These are phyloP conservation scores for Channa maculata DNA, from an alignment of 2,113 vertebrate species.

Conservation along the genomic window DNA sequence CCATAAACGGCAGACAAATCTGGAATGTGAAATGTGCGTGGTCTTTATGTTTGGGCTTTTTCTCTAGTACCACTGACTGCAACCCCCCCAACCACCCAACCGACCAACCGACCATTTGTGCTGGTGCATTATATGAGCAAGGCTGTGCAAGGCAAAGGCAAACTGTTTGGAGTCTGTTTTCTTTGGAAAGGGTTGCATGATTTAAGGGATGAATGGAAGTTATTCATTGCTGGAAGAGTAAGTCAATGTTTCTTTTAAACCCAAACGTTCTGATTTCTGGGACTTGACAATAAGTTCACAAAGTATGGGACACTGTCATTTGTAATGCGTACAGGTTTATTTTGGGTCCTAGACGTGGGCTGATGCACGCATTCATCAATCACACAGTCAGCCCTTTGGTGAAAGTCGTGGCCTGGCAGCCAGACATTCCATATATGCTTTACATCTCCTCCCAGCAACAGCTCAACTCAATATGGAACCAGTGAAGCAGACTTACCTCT, in stretches of 20 bases:
- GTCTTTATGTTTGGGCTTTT: slow-evolving; percentile 41
- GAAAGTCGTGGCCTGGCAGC: slow-evolving; percentile 26
- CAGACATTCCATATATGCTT: slow-evolving; percentile 62
- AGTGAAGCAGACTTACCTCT: slow-evolving; percentile 8
- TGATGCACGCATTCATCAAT: slow-evolving; percentile 56
- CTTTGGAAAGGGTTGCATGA: slow-evolving; percentile 5
- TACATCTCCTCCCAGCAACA: slow-evolving; percentile 54
- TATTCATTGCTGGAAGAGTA: neutral
- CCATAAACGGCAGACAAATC: slow-evolving; percentile 54
- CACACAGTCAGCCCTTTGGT: slow-evolving; percentile 35
- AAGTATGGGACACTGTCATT: slow-evolving; percentile 49
- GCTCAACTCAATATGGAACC: slow-evolving; percentile 26
- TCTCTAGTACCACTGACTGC: slow-evolving; percentile 42
- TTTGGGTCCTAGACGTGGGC: slow-evolving; percentile 34
- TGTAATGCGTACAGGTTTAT: slow-evolving; percentile 49
- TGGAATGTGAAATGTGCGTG: slow-evolving; percentile 43
- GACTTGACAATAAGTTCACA: slow-evolving; percentile 20
- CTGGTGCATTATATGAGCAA: slow-evolving; percentile 19
- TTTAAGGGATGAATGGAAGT: neutral
- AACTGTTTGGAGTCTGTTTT: slow-evolving; percentile 14
- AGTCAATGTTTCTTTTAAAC: neutral
- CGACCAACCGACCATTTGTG: neutral
- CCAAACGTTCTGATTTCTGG: no score
- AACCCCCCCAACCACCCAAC: no score
- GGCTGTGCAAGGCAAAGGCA: no score